Percentiles rank a stretch among this genome's conserved stretches.
Evolutionary conservation across 2,797 vertebrate species (phyloP).

Genomic region (Acrossocheilus wenchowensis): DNA sequence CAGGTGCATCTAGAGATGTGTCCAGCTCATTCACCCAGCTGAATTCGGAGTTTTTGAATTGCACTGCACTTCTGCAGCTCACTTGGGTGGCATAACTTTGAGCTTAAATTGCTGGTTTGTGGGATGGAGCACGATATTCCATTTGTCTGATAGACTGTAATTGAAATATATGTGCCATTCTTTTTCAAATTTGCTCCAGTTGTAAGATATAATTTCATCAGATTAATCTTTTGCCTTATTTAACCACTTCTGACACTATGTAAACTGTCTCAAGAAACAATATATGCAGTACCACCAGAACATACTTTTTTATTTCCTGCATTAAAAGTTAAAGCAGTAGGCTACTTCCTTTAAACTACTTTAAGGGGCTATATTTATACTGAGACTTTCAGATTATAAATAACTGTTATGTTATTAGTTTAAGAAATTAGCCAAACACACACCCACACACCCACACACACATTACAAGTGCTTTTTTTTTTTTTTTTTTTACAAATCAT

Average conservation of each 20-base stretch:
- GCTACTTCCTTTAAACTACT: no score
- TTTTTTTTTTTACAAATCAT: neutral
- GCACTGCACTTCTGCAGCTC: neutral
- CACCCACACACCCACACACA: neutral
- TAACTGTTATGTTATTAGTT: neutral
- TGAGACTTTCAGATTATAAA: neutral
- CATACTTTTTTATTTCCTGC: neutral
- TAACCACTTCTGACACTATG: neutral
- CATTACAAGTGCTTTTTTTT: neutral
- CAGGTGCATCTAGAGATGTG: neutral
- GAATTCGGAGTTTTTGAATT: neutral
- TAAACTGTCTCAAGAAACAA: neutral
- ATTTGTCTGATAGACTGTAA: neutral
- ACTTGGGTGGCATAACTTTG: neutral
- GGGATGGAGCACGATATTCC: neutral
- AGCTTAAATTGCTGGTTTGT: neutral
- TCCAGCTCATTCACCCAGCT: neutral
- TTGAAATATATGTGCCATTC: neutral
- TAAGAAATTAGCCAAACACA: neutral
- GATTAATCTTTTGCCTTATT: neutral
- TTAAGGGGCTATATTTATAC: neutral
- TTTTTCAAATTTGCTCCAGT: neutral
- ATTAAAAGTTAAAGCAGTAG: neutral
- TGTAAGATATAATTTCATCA: neutral
- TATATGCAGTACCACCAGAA: neutral